Evolutionary conservation across 2,113 vertebrate species (phyloP), one percentile per base, ranked within the genome.

Genomic region (Hystrix brachyura): DNA sequence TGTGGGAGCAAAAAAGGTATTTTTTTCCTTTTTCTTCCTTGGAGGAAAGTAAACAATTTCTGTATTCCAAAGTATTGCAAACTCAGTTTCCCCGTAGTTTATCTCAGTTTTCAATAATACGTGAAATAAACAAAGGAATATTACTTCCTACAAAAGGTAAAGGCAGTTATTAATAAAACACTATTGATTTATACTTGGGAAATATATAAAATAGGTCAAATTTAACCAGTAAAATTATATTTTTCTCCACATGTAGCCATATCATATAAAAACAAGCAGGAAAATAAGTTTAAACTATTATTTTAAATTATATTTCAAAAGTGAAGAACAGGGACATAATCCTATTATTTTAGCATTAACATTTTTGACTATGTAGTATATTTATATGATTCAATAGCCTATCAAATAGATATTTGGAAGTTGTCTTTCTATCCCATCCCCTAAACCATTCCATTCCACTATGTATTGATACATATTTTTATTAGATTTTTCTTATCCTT

Each of bases 11-110:
- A 46, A 78, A 62, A 83, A 15, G 15, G 43, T 19, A 2, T 0
- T 34, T 48, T 76, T 82, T 48, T 23, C 18, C 21, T 62, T 84
- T 90, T 34, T 69, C n/a, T 94, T 88, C 43, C 25, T 67, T 84
- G 57, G 43, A 92, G 65, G 93, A 83, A 96, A 87, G 81, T 71
- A 90, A 89, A 89, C 17, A 89, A 65, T 82, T 92, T 94, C 43
- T 92, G 10, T 67, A 80, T 71, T 94, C 34, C 29, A 74, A 88
- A 87, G 21, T 81, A 53, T 69, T 90, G 34, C 9, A 72, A 74
- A 95, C 13, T 92, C 55, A 87, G 57, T 80, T 95, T 95, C n/a
- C 23, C 43, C 60, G 13, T 90, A 80, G 1, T 86, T 96, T 80
- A 43, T 48, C 46, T 32, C 34, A 78, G 46, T 38, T 85, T 94